A percentile compares a stretch with the other conserved stretches of the same genome.
These are phyloP conservation scores for Drosophila ambigua DNA, from an alignment of 1,140 invertebrate species.

Conservation along the genomic window DNA sequence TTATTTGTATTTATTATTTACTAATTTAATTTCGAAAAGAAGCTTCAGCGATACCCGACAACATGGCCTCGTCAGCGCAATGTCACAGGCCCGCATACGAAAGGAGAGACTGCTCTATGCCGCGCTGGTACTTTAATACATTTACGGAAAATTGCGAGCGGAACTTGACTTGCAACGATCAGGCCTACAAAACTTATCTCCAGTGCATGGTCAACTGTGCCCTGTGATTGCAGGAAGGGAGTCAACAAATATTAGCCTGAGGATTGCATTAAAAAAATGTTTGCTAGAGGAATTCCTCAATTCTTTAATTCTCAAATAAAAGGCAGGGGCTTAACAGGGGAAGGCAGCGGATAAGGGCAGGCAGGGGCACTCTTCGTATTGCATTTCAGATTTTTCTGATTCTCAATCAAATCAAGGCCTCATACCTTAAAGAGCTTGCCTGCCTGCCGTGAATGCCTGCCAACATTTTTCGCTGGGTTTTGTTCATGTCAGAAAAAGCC, in stretches of 20 bases:
- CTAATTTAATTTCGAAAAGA: not conserved
- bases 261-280: not conserved
- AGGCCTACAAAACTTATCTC: not conserved
- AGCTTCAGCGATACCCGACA: not conserved
- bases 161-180: not conserved
- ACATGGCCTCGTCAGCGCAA: too few species aligned
- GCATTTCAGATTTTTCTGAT: not conserved
- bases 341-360: too few species aligned
- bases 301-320: not conserved
- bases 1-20: too few species aligned
- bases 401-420: not conserved
- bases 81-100: not conserved
- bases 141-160: not conserved
- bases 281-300: not conserved
- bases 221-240: too few species aligned
- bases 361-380: too few species aligned
- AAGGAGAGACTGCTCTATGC: not conserved
- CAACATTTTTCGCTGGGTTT: not conserved
- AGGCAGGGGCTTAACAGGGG: too few species aligned
- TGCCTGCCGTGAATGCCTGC: constrained; percentile 21
- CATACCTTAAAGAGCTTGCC: constrained; percentile 23
- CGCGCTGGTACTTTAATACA: not conserved
- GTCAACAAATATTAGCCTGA: too few species aligned
- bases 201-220: not conserved
- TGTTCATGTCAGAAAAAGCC: constrained; percentile 19